phyloP scores from a whole-genome alignment of 2,888 invertebrate genomes.

The Meiosimyza platycephala region DNA sequence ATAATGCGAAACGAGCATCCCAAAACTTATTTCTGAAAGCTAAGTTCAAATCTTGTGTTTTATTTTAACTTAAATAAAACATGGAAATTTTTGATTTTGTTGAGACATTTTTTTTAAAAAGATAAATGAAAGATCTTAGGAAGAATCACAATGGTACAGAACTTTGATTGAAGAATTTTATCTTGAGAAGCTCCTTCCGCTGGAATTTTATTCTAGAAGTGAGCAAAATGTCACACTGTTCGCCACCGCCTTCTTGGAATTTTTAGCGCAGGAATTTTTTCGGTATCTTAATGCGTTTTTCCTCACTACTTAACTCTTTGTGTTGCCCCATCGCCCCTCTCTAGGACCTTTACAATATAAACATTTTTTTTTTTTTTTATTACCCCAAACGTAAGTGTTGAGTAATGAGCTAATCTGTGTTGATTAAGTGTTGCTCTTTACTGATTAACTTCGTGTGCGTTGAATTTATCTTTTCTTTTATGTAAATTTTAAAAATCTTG shows the following conservation, averaged over 20 bases:
- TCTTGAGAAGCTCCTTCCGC: no score
- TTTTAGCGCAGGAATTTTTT: constrained; percentile 7
- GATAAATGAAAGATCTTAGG: no score
- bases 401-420: constrained; percentile 64
- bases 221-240: no score
- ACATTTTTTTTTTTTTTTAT: not conserved
- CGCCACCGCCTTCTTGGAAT: not conserved
- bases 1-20: no score
- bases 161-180: no score
- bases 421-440: constrained; percentile 60
- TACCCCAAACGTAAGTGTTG: constrained; percentile 53
- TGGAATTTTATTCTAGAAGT: no score
- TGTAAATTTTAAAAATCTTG: not conserved
- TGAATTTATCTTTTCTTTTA: not conserved
- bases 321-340: not conserved
- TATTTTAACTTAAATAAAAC: no score
- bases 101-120: no score
- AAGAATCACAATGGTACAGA: no score
- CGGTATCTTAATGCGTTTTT: constrained; percentile 6
- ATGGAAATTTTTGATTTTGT: no score
- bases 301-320: constrained; percentile 2
- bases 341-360: not conserved
- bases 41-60: no score
- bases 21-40: no score
- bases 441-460: constrained; percentile 41